Evolutionary conservation across 2,113 vertebrate genomes (phyloP), one percentile per base, ranked within the genome.

Genomic region (Channa argus): DNA sequence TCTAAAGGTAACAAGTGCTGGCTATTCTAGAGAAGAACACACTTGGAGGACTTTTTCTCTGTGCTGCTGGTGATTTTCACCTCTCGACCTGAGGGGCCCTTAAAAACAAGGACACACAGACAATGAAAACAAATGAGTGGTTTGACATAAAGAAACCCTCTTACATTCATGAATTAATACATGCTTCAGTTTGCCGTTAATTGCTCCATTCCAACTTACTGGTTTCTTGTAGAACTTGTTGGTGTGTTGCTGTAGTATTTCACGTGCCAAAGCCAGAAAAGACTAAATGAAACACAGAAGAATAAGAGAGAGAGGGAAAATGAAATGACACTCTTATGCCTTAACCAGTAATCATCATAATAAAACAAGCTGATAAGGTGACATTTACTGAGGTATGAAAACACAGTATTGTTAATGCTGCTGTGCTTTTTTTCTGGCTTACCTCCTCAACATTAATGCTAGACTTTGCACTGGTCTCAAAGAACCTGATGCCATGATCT

Each of bases 401-500:
- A 41, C 8, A 46, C 8, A 60, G 41, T 55, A 70, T 50, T 41
- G 2, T 38, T 12, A 41, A 9, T 63, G 2, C 6, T n/a, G n/a
- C n/a, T n/a, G 7, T 9, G 5, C 15, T 43, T 46, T 12, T 0
- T 1, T 36, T 62, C 11, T 4, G 5, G 44, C 91, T 92, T 64
- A 95, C 94, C 94, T 95, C 94, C 14, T 95, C 94, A 53, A 94
- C 93, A 5, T 95, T 94, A 64, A 95, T 95, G 86, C 92, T 94
- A 56, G 93, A 93, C 87, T 95, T 95, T 73, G 97, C 97, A 50
- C 97, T 98, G 2, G 97, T 98, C 92, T 98, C 97, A 2, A 98
- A 98, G 93, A 98, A 98, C 37, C 95, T 94, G 90, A 98, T 97
- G 36, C 96, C 96, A 0, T 98, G 96, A 62, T 97, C 96, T 77